Evolutionary conservation across 2,888 invertebrate species (phyloP).

Genomic region (Flexamia atlantica): DNA sequence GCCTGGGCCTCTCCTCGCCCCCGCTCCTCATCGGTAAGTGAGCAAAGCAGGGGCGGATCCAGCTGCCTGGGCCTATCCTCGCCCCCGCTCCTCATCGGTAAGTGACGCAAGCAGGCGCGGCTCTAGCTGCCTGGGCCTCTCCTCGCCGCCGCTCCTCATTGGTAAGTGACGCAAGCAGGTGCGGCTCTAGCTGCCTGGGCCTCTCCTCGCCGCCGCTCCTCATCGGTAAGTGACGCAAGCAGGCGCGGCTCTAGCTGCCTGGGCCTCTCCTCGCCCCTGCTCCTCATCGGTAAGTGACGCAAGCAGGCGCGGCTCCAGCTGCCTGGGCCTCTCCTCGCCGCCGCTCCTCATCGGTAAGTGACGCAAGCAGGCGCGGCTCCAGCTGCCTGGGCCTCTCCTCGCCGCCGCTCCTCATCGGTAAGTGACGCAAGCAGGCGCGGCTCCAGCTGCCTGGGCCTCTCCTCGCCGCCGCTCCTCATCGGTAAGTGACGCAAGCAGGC

Average conservation of each 20-base stretch:
- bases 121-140: constrained; percentile 10
- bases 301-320: constrained; percentile 1
- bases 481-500: neutral
- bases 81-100: neutral
- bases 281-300: neutral
- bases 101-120: constrained; percentile 22
- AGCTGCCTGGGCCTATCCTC: constrained; percentile 11
- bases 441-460: neutral
- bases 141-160: neutral
- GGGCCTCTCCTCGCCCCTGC: neutral
- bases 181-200: constrained; percentile 14
- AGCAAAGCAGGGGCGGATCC: neutral
- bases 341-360: neutral
- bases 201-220: constrained; percentile 12
- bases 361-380: too few species aligned
- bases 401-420: too few species aligned
- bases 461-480: neutral
- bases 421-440: neutral
- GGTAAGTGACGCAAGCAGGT: neutral
- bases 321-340: neutral
- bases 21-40: neutral
- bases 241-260: constrained; percentile 14
- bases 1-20: constrained; percentile 2
- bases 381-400: too few species aligned
- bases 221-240: constrained; percentile 13